Evolutionary conservation across 2,797 vertebrate species (phyloP).

Genomic region (Mormyrops attenuatus): DNA sequence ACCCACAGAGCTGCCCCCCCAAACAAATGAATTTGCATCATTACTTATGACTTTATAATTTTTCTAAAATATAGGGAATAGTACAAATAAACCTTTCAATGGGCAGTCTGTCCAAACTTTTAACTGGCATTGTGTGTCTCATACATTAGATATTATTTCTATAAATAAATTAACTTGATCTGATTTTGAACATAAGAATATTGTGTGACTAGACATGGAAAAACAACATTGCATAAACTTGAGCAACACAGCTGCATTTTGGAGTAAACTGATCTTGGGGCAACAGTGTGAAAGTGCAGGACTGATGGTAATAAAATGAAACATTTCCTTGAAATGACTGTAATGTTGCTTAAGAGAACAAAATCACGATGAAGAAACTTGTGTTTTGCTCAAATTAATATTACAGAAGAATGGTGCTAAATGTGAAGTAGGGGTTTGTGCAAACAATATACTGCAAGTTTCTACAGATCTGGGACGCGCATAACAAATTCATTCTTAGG

Average conservation of each 20-base stretch:
- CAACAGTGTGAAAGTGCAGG: neutral
- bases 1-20: neutral
- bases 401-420: too few relatives aligned
- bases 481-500: neutral
- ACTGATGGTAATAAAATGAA: neutral
- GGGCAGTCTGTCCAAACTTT: neutral
- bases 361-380: neutral
- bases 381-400: too few relatives aligned
- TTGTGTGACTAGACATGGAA: neutral
- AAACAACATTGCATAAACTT: neutral
- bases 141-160: neutral
- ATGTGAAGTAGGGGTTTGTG: neutral
- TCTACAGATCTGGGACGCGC: neutral
- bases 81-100: neutral
- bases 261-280: neutral
- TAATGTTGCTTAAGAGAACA: neutral
- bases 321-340: neutral
- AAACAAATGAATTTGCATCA: neutral
- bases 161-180: neutral
- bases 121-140: neutral
- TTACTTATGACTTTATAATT: neutral
- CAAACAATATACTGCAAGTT: neutral
- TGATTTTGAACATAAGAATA: neutral
- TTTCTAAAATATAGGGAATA: neutral
- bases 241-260: neutral